Conservation (phyloP, 2,797 vertebrate genomes). For the Gambusia yucatana region DNA sequence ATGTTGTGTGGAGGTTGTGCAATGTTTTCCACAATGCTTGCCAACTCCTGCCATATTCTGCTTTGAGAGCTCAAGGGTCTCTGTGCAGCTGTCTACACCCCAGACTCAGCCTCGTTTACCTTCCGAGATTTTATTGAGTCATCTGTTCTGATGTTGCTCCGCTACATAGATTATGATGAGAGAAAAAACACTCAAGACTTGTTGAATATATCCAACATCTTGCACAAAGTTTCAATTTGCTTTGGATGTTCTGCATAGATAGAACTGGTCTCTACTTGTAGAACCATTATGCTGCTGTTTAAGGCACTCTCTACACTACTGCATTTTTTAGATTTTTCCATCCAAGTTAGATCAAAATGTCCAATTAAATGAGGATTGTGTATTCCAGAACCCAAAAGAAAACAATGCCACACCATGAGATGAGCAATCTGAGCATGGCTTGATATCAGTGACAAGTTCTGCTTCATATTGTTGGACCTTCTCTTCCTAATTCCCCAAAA, state of each 20-base stretch:
- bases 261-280: not conserved
- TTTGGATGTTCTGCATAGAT: not conserved
- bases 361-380: not conserved
- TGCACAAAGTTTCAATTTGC: not conserved
- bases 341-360: not conserved
- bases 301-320: not conserved
- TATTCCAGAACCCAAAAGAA: not conserved
- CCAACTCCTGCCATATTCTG: not conserved
- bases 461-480: not conserved
- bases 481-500: too few relatives aligned
- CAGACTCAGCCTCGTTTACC: not conserved
- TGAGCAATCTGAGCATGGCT: too few relatives aligned
- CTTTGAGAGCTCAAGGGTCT: slow-evolving; percentile 3
- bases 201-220: not conserved
- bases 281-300: not conserved
- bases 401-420: not conserved
- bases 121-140: not conserved
- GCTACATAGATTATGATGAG: not conserved
- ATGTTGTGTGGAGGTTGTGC: not conserved
- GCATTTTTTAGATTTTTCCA: not conserved
- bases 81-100: not conserved
- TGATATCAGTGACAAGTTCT: not conserved
- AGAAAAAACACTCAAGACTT: not conserved
- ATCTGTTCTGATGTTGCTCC: not conserved
- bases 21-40: slow-evolving; percentile 1